Evolutionary conservation across 2,113 vertebrate genomes (phyloP).

Genomic region (cattle (Bos taurus)): DNA sequence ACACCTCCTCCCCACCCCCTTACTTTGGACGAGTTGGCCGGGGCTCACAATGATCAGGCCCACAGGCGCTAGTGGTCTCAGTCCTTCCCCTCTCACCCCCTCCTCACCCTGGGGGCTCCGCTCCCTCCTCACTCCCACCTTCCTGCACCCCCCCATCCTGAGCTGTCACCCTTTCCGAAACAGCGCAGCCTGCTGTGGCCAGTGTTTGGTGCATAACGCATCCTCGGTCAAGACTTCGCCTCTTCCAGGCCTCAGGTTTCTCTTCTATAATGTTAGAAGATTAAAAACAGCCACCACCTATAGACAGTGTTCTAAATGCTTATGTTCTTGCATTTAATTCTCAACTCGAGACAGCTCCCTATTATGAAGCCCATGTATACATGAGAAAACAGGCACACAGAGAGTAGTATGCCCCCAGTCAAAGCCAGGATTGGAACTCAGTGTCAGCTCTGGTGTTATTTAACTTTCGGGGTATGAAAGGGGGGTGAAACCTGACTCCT

Average conservation of each 20-base stretch:
- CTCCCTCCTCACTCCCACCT: not conserved
- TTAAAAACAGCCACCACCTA: not conserved
- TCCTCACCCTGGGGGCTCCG: not conserved
- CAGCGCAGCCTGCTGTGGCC: not conserved
- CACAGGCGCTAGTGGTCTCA: rapidly evolving
- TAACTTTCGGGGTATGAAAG: not conserved
- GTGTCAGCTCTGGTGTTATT: not conserved
- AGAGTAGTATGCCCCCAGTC: too few relatives aligned
- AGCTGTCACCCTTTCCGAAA: not conserved
- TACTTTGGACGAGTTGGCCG: rapidly evolving
- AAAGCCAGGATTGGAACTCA: not conserved
- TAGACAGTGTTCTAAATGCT: not conserved
- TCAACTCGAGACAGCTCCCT: not conserved
- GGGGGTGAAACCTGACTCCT: not conserved
- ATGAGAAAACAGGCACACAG: not conserved
- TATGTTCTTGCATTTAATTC: not conserved
- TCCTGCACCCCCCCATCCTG: too few relatives aligned
- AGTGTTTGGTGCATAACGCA: not conserved
- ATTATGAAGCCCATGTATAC: not conserved
- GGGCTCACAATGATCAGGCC: not conserved
- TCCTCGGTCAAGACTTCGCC: not conserved
- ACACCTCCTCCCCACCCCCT: rapidly evolving
- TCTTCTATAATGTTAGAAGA: not conserved
- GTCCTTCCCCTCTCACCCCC: not conserved
- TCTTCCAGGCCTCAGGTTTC: not conserved